phyloP scores from a whole-genome alignment of 2,797 vertebrate species.

The Malurus leucopterus region DNA sequence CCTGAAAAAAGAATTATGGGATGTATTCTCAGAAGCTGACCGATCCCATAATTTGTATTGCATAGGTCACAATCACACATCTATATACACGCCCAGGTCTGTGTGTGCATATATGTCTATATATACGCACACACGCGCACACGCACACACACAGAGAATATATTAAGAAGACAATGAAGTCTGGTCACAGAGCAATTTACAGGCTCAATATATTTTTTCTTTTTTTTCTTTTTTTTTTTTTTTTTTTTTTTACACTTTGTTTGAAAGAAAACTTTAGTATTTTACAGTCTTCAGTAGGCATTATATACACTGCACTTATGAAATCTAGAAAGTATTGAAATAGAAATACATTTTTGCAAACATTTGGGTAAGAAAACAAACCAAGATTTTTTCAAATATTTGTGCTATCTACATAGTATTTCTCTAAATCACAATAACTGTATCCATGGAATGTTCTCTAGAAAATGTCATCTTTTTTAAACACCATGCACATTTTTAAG shows the following conservation, averaged over 20 bases:
- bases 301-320: slow-evolving; percentile 83
- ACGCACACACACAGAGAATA: slow-evolving; percentile 73
- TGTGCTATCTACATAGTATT: slow-evolving; percentile 78
- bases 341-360: slow-evolving; percentile 76
- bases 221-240: slow-evolving; percentile 34
- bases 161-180: slow-evolving; percentile 78
- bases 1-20: slow-evolving; percentile 82
- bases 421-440: slow-evolving; percentile 75
- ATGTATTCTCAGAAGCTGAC: slow-evolving; percentile 74
- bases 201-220: slow-evolving; percentile 76
- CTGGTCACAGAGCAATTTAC: slow-evolving; percentile 81
- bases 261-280: slow-evolving; percentile 79
- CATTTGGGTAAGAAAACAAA: slow-evolving; percentile 80
- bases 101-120: slow-evolving; percentile 68
- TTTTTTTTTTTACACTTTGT: slow-evolving; percentile 73
- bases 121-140: slow-evolving; percentile 58
- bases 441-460: slow-evolving; percentile 72
- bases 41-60: slow-evolving; percentile 81
- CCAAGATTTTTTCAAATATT: slow-evolving; percentile 68
- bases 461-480: slow-evolving; percentile 55
- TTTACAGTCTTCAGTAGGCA: slow-evolving; percentile 79
- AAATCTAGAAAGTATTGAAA: slow-evolving; percentile 78
- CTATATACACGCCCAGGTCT: slow-evolving; percentile 56
- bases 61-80: slow-evolving; percentile 87
- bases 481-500: slow-evolving; percentile 76